phyloP scores from a whole-genome alignment of 2,888 invertebrate genomes.

The Agonum fuliginosum region DNA sequence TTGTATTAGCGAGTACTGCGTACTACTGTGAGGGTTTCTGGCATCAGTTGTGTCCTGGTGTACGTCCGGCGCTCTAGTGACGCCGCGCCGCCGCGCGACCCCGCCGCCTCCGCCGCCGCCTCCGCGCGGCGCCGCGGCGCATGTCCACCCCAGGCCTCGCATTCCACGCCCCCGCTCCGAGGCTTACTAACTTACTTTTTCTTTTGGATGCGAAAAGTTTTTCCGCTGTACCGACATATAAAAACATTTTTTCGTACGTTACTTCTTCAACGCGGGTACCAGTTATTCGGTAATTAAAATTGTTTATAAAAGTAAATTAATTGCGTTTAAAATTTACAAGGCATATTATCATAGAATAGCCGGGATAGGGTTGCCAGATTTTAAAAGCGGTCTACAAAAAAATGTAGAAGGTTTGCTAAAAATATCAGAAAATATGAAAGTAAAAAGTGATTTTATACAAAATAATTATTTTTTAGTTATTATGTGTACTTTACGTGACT shows the following conservation, averaged over 20 bases:
- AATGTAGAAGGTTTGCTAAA: too few relatives aligned
- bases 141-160: constrained; percentile 62
- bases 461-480: too few relatives aligned
- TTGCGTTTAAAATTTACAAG: constrained; percentile 29
- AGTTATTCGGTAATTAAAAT: constrained; percentile 57
- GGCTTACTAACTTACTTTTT: constrained; percentile 71
- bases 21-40: too few relatives aligned
- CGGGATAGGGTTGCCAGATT: too few relatives aligned
- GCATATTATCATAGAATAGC: not conserved
- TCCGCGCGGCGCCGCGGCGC: constrained; percentile 64
- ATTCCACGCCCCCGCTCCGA: constrained; percentile 70
- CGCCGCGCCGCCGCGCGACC: constrained; percentile 25
- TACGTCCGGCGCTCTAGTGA: constrained; percentile 1
- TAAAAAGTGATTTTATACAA: too few relatives aligned
- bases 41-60: not conserved
- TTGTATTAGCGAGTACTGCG: too few relatives aligned
- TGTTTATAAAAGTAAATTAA: constrained; percentile 55
- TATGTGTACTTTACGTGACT: too few relatives aligned
- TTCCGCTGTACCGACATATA: constrained; percentile 61
- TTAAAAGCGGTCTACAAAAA: too few relatives aligned
- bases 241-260: constrained; percentile 56
- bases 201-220: constrained; percentile 67
- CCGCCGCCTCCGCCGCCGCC: constrained; percentile 25
- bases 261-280: constrained; percentile 41
- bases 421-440: too few relatives aligned